Percentiles rank a stretch among this genome's conserved stretches.
Evolutionary conservation across 1,140 invertebrate genomes (phyloP).

Genomic region (Leptinotarsa lineolata): DNA sequence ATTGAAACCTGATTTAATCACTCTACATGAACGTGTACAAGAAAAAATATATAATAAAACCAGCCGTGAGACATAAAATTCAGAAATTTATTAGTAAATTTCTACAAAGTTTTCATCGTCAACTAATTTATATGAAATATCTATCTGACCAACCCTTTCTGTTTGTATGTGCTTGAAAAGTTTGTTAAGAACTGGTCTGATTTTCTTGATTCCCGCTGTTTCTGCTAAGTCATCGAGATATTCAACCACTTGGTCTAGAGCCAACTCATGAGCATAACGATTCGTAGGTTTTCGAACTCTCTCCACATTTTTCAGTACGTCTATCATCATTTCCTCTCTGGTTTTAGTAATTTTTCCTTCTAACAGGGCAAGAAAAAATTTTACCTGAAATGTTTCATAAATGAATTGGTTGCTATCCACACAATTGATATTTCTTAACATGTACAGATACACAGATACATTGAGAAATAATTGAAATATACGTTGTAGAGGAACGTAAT

Average conservation of each 20-base stretch:
- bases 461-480: too few species aligned
- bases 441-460: too few species aligned
- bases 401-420: too few species aligned
- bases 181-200: background rate
- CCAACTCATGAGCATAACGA: slow-evolving; percentile 2
- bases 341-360: background rate
- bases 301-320: background rate
- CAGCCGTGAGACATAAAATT: too few species aligned
- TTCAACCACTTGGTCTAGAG: background rate
- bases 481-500: too few species aligned
- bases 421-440: too few species aligned
- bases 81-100: background rate
- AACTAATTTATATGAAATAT: background rate
- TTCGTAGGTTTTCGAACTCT: background rate
- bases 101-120: slow-evolving; percentile 6
- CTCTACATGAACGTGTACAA: too few species aligned
- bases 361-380: background rate
- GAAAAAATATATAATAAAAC: too few species aligned
- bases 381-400: background rate
- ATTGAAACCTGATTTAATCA: too few species aligned
- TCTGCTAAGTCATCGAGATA: background rate
- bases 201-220: background rate
- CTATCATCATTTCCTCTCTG: background rate
- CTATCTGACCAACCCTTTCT: background rate
- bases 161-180: background rate